phyloP scores from a whole-genome alignment of 2,797 vertebrate species.

The Anguilla pacifica region DNA sequence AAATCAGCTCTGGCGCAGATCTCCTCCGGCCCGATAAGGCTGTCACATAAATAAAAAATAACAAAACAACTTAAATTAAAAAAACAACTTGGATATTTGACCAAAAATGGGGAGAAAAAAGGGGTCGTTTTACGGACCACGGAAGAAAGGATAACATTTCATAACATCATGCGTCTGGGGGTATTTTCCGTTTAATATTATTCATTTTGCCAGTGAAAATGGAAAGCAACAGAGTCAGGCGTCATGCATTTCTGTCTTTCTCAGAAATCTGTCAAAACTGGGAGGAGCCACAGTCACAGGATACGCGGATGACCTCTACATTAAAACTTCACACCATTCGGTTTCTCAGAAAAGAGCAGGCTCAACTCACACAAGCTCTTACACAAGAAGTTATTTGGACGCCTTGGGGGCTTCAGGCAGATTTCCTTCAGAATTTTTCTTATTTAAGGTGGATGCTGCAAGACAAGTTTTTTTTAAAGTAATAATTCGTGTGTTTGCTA shows the following conservation, averaged over 20 bases:
- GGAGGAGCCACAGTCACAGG: neutral
- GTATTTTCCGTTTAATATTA: neutral
- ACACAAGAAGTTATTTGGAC: neutral
- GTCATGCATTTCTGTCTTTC: neutral
- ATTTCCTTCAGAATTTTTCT: neutral
- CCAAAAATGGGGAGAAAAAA: slow-evolving; percentile 17
- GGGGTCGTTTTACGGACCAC: neutral
- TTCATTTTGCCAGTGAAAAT: neutral
- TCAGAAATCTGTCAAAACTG: neutral
- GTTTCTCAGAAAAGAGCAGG: neutral
- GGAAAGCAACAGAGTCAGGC: neutral
- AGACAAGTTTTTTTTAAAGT: neutral
- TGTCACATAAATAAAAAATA: neutral
- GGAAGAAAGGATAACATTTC: slow-evolving; percentile 20
- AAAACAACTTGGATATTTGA: neutral
- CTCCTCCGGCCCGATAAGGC: neutral
- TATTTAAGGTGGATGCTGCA: neutral
- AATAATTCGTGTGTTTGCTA: neutral
- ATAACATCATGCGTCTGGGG: neutral
- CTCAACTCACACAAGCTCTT: neutral
- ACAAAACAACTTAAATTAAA: neutral
- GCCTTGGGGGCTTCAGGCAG: neutral
- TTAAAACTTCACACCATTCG: neutral
- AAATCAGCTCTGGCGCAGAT: neutral
- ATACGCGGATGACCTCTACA: neutral